Evolutionary conservation across 1,140 invertebrate species (phyloP).

Genomic region (Euura lappo): DNA sequence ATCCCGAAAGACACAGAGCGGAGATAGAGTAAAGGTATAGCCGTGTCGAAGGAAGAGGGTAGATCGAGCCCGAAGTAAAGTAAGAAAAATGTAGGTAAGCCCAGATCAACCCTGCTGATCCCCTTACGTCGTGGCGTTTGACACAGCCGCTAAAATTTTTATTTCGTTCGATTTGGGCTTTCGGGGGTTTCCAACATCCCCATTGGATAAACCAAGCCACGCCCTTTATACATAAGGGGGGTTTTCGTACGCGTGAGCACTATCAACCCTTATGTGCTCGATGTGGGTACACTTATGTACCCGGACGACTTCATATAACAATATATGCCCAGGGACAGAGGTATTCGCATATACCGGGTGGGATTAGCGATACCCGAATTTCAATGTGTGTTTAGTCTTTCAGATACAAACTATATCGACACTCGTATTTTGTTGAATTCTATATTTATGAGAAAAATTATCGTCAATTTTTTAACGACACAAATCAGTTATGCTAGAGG

Average conservation of each 20-base stretch:
- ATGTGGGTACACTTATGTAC: slow-evolving; percentile 43
- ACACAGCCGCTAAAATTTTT: slow-evolving; percentile 55
- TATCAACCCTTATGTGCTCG: slow-evolving; percentile 50
- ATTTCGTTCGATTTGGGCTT: slow-evolving; percentile 52
- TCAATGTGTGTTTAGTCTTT: not conserved
- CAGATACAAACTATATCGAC: not conserved
- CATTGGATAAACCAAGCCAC: slow-evolving; percentile 55
- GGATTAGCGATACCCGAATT: not conserved
- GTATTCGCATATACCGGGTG: slow-evolving; percentile 34
- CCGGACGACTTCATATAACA: slow-evolving; percentile 17
- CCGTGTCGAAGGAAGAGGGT: slow-evolving; percentile 14
- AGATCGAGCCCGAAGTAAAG: slow-evolving; percentile 26
- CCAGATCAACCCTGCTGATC: slow-evolving; percentile 48
- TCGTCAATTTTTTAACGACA: no score
- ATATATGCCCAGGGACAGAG: slow-evolving; percentile 30
- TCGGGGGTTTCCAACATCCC: slow-evolving; percentile 41
- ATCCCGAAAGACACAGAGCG: not conserved
- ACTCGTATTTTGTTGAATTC: no score
- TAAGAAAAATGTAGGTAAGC: slow-evolving; percentile 46
- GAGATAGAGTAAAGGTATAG: not conserved
- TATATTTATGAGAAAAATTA: no score
- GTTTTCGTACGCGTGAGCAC: slow-evolving; percentile 44
- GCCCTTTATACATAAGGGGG: slow-evolving; percentile 52
- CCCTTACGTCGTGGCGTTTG: slow-evolving; percentile 47
- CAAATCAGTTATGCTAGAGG: no score